These are phyloP conservation scores for Coreius guichenoti DNA, from an alignment of 2,797 vertebrate genomes.

Conservation along the genomic window DNA sequence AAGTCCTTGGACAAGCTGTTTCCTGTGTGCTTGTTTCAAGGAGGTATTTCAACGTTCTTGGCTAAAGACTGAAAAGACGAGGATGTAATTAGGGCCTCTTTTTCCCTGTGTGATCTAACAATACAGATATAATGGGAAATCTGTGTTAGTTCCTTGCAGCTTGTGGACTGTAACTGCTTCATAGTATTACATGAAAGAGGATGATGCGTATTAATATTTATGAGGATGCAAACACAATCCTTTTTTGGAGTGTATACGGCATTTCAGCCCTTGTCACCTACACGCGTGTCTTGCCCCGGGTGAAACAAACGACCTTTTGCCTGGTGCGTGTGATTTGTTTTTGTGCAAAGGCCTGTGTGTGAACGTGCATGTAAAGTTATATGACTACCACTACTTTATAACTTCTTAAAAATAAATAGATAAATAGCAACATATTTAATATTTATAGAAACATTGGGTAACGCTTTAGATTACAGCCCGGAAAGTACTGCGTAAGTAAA, in stretches of 20 bases:
- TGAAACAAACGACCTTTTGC: constrained; percentile 32
- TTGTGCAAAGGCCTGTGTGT: neutral
- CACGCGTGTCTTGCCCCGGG: neutral
- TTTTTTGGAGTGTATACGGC: constrained; percentile 41
- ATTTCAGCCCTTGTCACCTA: constrained; percentile 29
- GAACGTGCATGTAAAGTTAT: neutral
- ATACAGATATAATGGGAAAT: constrained; percentile 43
- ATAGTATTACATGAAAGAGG: constrained; percentile 44
- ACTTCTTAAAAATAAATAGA: neutral
- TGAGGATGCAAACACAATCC: constrained; percentile 25
- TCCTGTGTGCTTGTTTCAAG: constrained; percentile 56
- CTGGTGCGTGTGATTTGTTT: constrained; percentile 30
- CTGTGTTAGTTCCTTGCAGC: constrained; percentile 40
- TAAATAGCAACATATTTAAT: neutral
- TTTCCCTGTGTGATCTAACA: constrained; percentile 31
- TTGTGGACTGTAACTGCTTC: constrained; percentile 33
- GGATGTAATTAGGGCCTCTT: constrained; percentile 25
- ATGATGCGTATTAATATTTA: constrained; percentile 43
- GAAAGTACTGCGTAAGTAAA: too few species aligned
- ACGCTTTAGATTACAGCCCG: too few species aligned
- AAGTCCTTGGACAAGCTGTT: constrained; percentile 53
- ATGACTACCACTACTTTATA: neutral
- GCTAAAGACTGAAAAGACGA: constrained; percentile 29
- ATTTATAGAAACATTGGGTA: neutral
- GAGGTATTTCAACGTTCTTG: constrained; percentile 41